Conservation (phyloP, 1,140 invertebrate genomes). For the Sweltsa coloradensis region DNA sequence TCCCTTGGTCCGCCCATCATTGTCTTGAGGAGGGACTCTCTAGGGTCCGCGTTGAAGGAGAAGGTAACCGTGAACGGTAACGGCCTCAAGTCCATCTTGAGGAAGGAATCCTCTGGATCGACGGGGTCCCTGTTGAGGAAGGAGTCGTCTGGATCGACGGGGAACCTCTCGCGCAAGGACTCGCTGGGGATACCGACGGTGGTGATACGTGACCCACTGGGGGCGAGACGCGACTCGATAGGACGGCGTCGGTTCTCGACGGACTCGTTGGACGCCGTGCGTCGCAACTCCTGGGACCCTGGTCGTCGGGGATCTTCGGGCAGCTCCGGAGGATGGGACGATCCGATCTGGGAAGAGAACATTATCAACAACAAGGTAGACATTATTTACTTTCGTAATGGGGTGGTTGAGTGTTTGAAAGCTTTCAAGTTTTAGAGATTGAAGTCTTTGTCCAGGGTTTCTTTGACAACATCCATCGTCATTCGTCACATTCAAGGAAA, state of each 20-base stretch:
- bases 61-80: too few species aligned
- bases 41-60: too few species aligned
- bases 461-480: too few species aligned
- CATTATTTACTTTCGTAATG: neutral
- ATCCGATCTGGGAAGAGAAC: conserved; percentile 35
- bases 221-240: conserved; percentile 23
- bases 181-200: neutral
- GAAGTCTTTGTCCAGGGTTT: too few species aligned
- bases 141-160: neutral
- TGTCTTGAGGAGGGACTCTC: neutral
- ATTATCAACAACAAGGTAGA: conserved; percentile 9
- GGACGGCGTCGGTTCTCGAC: conserved; percentile 40
- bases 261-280: conserved; percentile 39
- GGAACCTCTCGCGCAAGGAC: neutral
- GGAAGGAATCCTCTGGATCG: too few species aligned
- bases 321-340: conserved; percentile 38
- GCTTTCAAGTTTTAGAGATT: too few species aligned
- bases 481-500: too few species aligned
- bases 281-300: conserved; percentile 54
- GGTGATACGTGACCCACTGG: conserved; percentile 26
- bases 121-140: too few species aligned
- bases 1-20: neutral
- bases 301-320: conserved; percentile 43
- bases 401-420: too few species aligned
- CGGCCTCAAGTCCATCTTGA: too few species aligned